Evolutionary conservation across 2,113 vertebrate species (phyloP), one percentile per base, ranked within the genome.

Genomic region (Lampris incognitus): DNA sequence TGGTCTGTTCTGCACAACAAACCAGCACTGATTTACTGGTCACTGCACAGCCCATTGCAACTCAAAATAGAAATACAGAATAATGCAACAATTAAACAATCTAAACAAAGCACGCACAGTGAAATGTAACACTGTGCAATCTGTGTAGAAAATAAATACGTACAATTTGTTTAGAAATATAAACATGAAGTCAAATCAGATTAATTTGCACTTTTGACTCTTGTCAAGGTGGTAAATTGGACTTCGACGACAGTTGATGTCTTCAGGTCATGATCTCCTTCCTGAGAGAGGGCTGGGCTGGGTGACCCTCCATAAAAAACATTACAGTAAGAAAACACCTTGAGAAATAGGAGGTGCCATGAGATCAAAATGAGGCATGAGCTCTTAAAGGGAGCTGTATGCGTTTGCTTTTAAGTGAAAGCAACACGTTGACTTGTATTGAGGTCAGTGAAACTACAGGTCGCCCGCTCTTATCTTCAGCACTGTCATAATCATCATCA

Each of bases 241-340:
- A 73, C 65, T 41, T 37, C 42, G 69, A 65, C 37, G 64, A 65
- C 57, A 49, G 69, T 77, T 42, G 49, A 74, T 9, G 46, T 11
- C 64, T 72, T 69, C n/a, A 66, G 64, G 60, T 81, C 73, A 73
- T 60, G 85, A 85, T 73, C 75, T 87, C 79, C 85, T 83, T 87
- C 90, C 90, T 88, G 91, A 92, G 88, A 91, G 72, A 87, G 71
- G 75, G 24, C 24, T 24, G 24, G 24, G 24, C 24, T 24, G 24
- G 24, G 70, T 37, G 66, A 65, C 48, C 62, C 69, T 76, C 55
- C 9, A 48, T 63, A 9, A 77, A 24, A 74, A n/a, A 24, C 57
- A 82, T 44, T 36, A 56, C 60, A 66, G 59, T 69, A 78, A 57
- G 64, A 84, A 24, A 57, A n/a, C 37, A 57, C 51, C 13, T 6